Evolutionary conservation across 2,797 vertebrate species (phyloP), one percentile per base, ranked within the genome.

Genomic region (Synanceia verrucosa): DNA sequence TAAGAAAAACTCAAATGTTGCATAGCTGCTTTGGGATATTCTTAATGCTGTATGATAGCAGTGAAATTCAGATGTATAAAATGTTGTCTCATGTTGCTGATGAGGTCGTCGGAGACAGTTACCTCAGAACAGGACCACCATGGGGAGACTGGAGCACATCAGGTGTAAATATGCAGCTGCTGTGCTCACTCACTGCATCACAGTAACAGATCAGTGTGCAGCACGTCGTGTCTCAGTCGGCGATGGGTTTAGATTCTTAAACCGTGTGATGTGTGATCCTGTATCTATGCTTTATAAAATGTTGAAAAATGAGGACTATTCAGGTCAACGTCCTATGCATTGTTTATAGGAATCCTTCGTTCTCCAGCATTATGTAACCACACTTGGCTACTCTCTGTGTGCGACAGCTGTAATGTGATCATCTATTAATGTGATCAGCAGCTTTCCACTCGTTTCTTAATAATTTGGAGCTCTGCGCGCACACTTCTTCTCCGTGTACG

Each of bases 401-500:
- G 26, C 34, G 43, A 59, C 44, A 24, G 61, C 44, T 57, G 11
- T 44, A 53, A 26, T 62, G 36, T 39, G 19, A 44, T 65, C 9
- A 78, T 69, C 23, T 56, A n/a, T 65, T 71, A 36, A 70, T 70
- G 37, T 21, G 1, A 2, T 28, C 21, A 55, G n/a, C 28, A 28
- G 24, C 50, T 46, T 33, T 64, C 44, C 33, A 50, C 34, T 67
- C 18, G 12, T 23, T 53, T 43, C 34, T 43, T 74, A 18, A 71
- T 50, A 70, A 77, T 73, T n/a, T 13, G 14, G n/a, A 58, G 39
- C 26, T 6, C 39, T 31, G 16, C n/a, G n/a, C n/a, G n/a, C n/a
- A n/a, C n/a, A n/a, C 69, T 72, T 72, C 28, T 71, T 74, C 73
- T 59, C 8, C 0, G 4, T 14, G 36, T 47, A n/a, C 26, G 9